phyloP scores from a whole-genome alignment of 2,797 vertebrate genomes.

The Sebastes oblongus region DNA sequence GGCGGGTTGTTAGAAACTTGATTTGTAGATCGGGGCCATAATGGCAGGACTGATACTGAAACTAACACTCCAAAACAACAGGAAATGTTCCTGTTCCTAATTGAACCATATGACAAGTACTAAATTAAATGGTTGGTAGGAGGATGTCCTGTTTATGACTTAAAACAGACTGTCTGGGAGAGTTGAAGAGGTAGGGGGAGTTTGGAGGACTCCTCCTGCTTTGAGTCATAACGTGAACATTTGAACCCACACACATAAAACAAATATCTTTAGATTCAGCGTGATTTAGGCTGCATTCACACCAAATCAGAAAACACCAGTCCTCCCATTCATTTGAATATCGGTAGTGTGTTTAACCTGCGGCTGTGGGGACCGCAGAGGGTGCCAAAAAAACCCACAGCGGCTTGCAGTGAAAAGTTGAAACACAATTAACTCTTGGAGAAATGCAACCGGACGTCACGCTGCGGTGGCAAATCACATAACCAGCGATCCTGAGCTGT shows the following conservation, averaged over 20 bases:
- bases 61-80: background rate
- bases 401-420: too few relatives aligned
- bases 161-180: background rate
- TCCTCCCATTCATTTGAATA: too few relatives aligned
- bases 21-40: slow-evolving; percentile 55
- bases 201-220: background rate
- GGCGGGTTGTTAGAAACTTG: slow-evolving; percentile 46
- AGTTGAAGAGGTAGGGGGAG: background rate
- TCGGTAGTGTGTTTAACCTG: too few relatives aligned
- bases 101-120: background rate
- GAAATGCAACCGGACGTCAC: too few relatives aligned
- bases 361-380: too few relatives aligned
- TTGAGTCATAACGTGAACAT: background rate
- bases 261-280: background rate
- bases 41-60: slow-evolving; percentile 31
- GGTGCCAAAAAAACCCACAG: too few relatives aligned
- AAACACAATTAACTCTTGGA: too few relatives aligned
- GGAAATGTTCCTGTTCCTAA: background rate
- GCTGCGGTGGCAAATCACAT: too few relatives aligned
- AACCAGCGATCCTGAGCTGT: too few relatives aligned
- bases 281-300: background rate
- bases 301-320: too few relatives aligned
- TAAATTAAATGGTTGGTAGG: background rate
- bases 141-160: background rate
- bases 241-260: background rate